phyloP scores from a whole-genome alignment of 2,113 vertebrate genomes.

The Ramphastos sulfuratus region DNA sequence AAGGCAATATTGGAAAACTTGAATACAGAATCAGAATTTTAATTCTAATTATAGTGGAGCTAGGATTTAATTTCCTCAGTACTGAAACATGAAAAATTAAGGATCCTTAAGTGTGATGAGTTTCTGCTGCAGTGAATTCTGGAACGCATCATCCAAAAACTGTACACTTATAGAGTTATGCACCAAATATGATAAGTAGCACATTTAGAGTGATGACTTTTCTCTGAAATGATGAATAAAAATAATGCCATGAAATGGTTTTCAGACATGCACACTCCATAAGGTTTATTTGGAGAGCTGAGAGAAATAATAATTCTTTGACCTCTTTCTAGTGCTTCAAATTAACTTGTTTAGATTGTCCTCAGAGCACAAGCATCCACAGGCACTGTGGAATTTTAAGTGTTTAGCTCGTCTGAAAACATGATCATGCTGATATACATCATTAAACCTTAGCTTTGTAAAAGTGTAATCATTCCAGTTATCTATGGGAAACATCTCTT shows the following conservation, averaged over 20 bases:
- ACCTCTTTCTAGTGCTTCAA: background rate
- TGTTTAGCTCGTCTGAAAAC: background rate
- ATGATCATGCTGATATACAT: background rate
- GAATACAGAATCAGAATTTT: background rate
- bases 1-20: background rate
- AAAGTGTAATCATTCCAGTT: background rate
- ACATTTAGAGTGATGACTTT: background rate
- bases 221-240: background rate
- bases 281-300: background rate
- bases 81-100: background rate
- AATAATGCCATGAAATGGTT: background rate
- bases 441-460: background rate
- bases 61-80: background rate
- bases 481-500: background rate
- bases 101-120: background rate
- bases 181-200: background rate
- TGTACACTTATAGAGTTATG: background rate
- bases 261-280: fast-evolving
- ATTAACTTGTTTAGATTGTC: background rate
- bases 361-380: background rate
- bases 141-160: background rate
- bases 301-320: background rate
- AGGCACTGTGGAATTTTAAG: background rate
- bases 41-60: background rate
- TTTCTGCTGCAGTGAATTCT: background rate